Conservation (phyloP, 1,140 invertebrate species). For the Hyposmocoma kahamanoa region DNA sequence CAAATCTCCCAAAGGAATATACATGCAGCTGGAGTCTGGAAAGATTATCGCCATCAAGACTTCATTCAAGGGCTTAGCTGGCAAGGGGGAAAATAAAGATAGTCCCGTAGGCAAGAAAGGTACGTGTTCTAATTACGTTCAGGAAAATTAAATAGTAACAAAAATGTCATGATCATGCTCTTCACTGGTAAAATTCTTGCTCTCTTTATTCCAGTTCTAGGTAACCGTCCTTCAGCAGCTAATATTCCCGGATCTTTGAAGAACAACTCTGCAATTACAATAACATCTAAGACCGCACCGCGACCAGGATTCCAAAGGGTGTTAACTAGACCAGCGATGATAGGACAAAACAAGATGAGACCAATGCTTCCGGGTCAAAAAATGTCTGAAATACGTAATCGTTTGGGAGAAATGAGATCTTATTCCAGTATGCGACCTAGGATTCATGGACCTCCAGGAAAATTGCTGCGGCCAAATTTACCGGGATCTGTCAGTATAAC, state of each 20-base stretch:
- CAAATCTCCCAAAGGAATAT: conserved; percentile 95
- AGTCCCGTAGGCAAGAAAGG: conserved; percentile 61
- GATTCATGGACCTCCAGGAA: conserved; percentile 24
- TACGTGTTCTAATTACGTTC: conserved; percentile 16
- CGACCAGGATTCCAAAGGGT: conserved; percentile 54
- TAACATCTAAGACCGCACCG: conserved; percentile 75
- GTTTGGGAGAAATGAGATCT: conserved; percentile 47
- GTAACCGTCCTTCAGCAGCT: conserved; percentile 59
- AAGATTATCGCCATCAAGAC: conserved; percentile 96
- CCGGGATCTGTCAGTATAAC: conserved; percentile 62
- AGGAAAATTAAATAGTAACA: too few species aligned
- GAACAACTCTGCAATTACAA: conserved; percentile 80
- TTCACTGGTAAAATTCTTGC: conserved; percentile 3
- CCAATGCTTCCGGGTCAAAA: conserved; percentile 56
- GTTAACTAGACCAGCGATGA: conserved; percentile 41
- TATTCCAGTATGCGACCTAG: conserved; percentile 37
- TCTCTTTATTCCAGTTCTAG: conserved; percentile 54
- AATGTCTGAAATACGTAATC: conserved; percentile 52
- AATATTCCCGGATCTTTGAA: conserved; percentile 77
- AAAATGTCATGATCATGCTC: too few species aligned
- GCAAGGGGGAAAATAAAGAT: conserved; percentile 76
- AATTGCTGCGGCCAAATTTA: conserved; percentile 43
- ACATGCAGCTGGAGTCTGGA: conserved; percentile 95
- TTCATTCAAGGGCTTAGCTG: conserved; percentile 77
- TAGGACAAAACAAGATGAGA: conserved; percentile 49